Base-by-base conservation (phyloP, 2,888 invertebrate species). In the Drosophila picticornis region DNA sequence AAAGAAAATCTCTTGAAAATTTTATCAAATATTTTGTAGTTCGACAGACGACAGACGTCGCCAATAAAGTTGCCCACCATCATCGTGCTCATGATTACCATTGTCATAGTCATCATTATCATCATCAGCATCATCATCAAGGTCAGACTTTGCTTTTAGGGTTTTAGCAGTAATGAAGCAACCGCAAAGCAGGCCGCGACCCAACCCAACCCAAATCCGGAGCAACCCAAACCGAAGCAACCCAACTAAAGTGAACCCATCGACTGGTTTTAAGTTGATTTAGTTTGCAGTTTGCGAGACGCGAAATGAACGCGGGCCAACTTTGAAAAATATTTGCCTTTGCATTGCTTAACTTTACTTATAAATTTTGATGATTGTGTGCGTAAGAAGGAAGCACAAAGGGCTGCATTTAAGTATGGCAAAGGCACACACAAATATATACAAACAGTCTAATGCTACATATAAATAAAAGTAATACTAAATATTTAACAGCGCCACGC, bases 331-430 rank as follows among this genome's bases (percentile, higher is more conserved):
- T 86, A 86, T 86, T 88, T 85, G 76, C 84, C 75, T 80, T 86
- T 75, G 77, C 83, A 80, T 65, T 76, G 72, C 83, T 70, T 70
- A 88, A 86, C 83, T 88, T 86, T 84, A 67, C 89, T 79, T 88
- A 86, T 87, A 83, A 88, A 87, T 86, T 87, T 83, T 73, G 80
- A 83, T 87, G 87, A 87, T 84, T 83, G 83, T 70, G 59, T 51
- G 57, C 60, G 67, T 62, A 66, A 64, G 56, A 53, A 61, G 64
- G 61, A 58, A 68, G 73, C 67, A 75, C 83, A 81, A 81, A 67
- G 55, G 60, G 70, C 75, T 48, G 52, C 56, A 43, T 63, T 76
- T 51, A 31, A 57, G 27, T 51, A 43, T 50, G 40, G 40, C 32
- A 55, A 52, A 40, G 22, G 52, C 34, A 48, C 61, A 62, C 36